Percentiles rank a stretch among this genome's conserved stretches.
phyloP scores from a whole-genome alignment of 2,888 invertebrate species.

The Cephus runcator region DNA sequence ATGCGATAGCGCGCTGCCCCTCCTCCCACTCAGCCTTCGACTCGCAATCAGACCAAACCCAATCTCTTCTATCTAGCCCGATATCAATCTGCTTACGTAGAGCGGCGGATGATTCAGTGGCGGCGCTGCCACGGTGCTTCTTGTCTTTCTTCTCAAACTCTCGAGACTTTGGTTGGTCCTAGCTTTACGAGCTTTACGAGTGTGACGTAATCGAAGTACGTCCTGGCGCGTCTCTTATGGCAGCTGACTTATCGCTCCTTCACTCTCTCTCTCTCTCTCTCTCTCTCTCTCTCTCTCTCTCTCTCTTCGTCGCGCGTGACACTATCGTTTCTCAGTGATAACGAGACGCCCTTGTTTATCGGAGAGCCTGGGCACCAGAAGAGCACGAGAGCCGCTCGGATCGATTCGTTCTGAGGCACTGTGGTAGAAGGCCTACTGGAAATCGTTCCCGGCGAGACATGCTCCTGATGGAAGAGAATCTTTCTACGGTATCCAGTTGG shows the following conservation, averaged over 20 bases:
- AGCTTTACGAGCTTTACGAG: background rate
- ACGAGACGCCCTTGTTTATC: background rate
- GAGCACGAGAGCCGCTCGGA: background rate
- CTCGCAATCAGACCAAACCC: background rate
- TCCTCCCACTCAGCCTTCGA: background rate
- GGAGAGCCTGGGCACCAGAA: background rate
- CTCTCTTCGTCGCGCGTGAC: background rate
- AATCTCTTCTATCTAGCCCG: background rate
- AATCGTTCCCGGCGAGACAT: background rate
- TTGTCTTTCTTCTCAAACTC: background rate
- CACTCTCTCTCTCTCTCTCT: no score
- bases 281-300: no score
- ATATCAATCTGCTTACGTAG: background rate
- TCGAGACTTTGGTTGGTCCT: background rate
- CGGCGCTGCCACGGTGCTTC: background rate
- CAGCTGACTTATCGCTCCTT: background rate
- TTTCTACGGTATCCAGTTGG: background rate
- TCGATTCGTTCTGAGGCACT: background rate
- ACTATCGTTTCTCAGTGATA: background rate
- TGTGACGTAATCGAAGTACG: background rate
- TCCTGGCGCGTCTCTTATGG: no score
- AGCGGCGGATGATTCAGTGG: background rate
- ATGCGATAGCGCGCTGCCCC: constrained; percentile 29
- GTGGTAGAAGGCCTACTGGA: background rate
- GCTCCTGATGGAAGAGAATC: background rate